Base-by-base conservation (phyloP, 2,113 vertebrate genomes). In the Carettochelys insculpta region DNA sequence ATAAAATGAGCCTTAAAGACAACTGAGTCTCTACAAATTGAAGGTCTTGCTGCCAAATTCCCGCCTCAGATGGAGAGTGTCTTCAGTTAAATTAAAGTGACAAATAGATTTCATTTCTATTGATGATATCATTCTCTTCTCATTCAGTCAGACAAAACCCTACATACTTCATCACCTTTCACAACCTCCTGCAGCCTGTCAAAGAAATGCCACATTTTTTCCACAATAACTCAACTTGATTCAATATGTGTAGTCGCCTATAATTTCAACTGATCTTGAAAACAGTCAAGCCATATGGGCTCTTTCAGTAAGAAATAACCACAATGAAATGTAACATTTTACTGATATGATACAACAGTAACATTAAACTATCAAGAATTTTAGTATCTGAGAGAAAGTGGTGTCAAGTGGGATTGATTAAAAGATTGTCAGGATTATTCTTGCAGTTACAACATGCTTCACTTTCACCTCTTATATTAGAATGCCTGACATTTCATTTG, bases 101-200 rank as follows among this genome's bases (percentile, higher is more conserved):
- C 92, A 75, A 20, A 94, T 53, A 75, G 38, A 14, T 79, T 50
- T 80, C 38, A 92, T 84, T 2, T 41, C 92, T 38, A 68, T 43
- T 52, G 45, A 51, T 4, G 3, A 14, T 83, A 22, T 84, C 0
- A 0, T 90, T 93, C 50, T 91, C 19, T 88, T 91, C 19, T 88
- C n/a, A 93, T 93, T 92, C 82, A 91, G 53, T 24, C 38, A 93
- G 76, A 7, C 0, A 61, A 68, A 88, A 83, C 41, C 86, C 52
- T 80, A 87, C 87, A 93, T 83, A 38, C 25, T 52, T 94, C 90
- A 93, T 88, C 91, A 68, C 58, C 47, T 92, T 89, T 87, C 88
- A 87, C 8, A 14, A 85, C 75, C 43, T 95, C 88, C 84, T 90
- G 94, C 86, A 87, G 24, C 11, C 47, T 89, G 51, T 87, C 95